Conservation (phyloP, 1,140 invertebrate species). For the Aphelenchoides fujianensis region DNA sequence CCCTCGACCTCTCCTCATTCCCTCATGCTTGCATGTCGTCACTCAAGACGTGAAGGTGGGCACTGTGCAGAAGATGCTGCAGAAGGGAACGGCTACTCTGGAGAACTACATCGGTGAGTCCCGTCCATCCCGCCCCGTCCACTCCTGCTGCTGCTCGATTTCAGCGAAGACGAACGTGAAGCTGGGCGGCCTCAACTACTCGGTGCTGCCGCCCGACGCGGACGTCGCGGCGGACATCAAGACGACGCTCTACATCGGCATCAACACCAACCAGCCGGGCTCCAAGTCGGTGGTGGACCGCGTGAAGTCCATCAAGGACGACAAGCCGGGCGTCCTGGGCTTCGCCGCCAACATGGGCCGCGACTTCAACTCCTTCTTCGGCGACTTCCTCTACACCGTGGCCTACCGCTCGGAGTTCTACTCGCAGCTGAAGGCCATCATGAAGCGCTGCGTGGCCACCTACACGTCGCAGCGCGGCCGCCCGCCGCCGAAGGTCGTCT, state of each 20-base stretch:
- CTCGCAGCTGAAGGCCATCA: background rate
- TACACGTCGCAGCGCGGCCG: slow-evolving; percentile 6
- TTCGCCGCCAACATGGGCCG: slow-evolving; percentile 3
- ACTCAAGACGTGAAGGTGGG: slow-evolving; percentile 10
- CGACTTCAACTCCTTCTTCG: slow-evolving; percentile 2
- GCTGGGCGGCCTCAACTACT: slow-evolving; percentile 1
- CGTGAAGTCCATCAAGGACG: background rate
- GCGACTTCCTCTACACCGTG: slow-evolving; percentile 13
- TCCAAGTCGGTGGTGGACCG: slow-evolving; percentile 10
- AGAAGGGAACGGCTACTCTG: slow-evolving; percentile 5
- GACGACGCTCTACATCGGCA: slow-evolving; percentile 10
- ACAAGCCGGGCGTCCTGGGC: slow-evolving; percentile 17
- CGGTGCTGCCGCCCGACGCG: background rate
- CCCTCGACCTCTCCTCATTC: too few species aligned
- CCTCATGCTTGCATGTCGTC: too few species aligned
- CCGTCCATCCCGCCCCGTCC: too few species aligned
- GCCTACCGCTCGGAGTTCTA: slow-evolving; percentile 17
- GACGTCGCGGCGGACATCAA: slow-evolving; percentile 4
- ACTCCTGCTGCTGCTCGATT: too few species aligned
- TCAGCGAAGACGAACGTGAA: slow-evolving; percentile 16
- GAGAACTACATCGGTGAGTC: slow-evolving; percentile 20
- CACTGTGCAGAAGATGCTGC: slow-evolving; percentile 6
- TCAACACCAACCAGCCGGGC: slow-evolving; percentile 9
- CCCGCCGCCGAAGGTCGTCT: background rate
- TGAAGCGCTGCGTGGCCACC: background rate